phyloP scores from a whole-genome alignment of 2,797 vertebrate species.

The Ispidina picta region DNA sequence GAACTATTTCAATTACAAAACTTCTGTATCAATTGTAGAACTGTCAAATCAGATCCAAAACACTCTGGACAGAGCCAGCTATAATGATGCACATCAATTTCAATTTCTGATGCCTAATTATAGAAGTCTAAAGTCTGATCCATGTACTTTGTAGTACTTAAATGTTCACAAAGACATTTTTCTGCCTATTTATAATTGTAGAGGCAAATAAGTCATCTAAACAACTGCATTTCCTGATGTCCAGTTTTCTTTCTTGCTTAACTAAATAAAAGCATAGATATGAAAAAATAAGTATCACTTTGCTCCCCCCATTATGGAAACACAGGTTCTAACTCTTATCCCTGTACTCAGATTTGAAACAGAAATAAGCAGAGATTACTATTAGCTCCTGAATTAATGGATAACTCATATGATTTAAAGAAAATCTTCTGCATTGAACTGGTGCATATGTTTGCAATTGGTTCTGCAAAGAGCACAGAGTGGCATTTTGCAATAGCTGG shows the following conservation, averaged over 20 bases:
- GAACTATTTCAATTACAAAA: not conserved
- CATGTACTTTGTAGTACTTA: not conserved
- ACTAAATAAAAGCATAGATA: not conserved
- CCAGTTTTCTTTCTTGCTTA: not conserved
- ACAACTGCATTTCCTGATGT: not conserved
- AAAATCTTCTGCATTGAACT: conserved; percentile 2
- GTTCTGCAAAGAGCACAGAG: not conserved
- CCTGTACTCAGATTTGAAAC: not conserved
- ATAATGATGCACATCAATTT: not conserved
- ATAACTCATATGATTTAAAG: not conserved
- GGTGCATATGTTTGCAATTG: not conserved
- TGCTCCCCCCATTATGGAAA: not conserved
- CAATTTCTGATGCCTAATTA: not conserved
- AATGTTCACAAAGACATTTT: not conserved
- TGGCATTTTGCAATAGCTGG: not conserved
- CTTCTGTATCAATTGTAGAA: not conserved
- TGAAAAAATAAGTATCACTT: not conserved
- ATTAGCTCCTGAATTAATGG: not conserved
- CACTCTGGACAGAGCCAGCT: not conserved
- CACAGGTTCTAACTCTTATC: not conserved
- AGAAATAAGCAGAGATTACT: not conserved
- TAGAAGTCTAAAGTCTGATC: not conserved
- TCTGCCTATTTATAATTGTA: not conserved
- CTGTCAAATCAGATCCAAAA: not conserved
- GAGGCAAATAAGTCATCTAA: not conserved